Base-by-base conservation (phyloP, 1,140 invertebrate species). In the Nymphalis io region DNA sequence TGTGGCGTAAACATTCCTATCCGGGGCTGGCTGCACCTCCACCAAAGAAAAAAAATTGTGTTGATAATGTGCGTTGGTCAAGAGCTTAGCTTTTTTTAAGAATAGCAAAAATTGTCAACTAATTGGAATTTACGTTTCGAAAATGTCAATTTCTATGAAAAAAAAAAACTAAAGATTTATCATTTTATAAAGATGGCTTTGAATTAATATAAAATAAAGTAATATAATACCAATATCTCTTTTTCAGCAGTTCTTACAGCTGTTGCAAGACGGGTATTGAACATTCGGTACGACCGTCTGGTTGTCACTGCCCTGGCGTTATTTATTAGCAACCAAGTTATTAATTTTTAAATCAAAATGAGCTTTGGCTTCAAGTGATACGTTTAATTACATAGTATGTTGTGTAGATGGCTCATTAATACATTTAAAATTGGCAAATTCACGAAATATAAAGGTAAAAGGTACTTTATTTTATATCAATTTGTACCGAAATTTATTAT, bases 211-310 rank as follows among this genome's bases (percentile, higher is more conserved):
- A 57, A 57, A 57, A 57, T 57, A 64, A 64, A 57, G 62, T 51
- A 64, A 64, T 64, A 42, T 63, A 63, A 63, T 64, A 64, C 38
- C 62, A 23, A 64, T 64, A 64, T 64, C 48, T 64, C 62, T 57
- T 57, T 64, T 64, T 64, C 62, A 42, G 33, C 51, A 33, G 33
- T 38, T 40, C 38, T 59, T 55, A 39, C 62, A 64, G 62, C 48
- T 64, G 62, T 55, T 40, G 62, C 62, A 23, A 18, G 62, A 64
- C 62, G 62, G 62, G 62, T 64, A 64, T 64, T 64, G 62, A 57
- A 64, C 62, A 64, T 20, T 57, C 13, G 48, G 33, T 38, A 27
- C 51, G 62, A 42, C 48, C 62, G 51, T 38, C 62, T 42, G 61
- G 23, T 53, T 63, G 62, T 57, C 62, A 64, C 51, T 38, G 18